Conservation (phyloP, 64 coral and sea anemone species). For the Catalaphyllia jardinei region DNA sequence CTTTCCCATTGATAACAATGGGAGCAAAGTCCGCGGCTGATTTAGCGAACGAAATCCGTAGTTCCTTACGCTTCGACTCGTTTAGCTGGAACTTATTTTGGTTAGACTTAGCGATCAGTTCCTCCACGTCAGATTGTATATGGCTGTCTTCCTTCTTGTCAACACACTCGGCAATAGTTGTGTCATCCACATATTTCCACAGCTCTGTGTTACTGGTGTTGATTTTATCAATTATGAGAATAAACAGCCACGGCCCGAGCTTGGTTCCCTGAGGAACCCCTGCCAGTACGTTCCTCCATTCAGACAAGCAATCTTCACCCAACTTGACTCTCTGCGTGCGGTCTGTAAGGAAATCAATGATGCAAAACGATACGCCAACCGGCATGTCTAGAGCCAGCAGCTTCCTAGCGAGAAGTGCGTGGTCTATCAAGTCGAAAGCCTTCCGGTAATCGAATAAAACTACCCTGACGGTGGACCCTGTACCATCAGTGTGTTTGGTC, state of each 20-base stretch:
- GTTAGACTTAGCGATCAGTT: neutral
- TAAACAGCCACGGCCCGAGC: slow-evolving; percentile 26
- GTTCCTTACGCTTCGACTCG: slow-evolving; percentile 45
- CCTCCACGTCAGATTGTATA: too few species aligned
- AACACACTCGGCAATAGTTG: too few species aligned
- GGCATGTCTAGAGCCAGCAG: too few species aligned
- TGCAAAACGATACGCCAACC: too few species aligned
- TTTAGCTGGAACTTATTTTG: slow-evolving; percentile 46
- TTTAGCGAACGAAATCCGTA: slow-evolving; percentile 45
- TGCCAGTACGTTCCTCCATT: slow-evolving; percentile 20
- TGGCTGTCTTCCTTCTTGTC: too few species aligned
- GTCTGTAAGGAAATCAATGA: too few species aligned
- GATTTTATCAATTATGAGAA: neutral
- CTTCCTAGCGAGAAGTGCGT: too few species aligned
- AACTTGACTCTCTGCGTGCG: too few species aligned
- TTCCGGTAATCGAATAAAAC: slow-evolving; percentile 20
- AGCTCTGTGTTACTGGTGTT: too few species aligned
- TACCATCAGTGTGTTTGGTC: too few species aligned
- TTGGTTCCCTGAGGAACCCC: slow-evolving; percentile 18
- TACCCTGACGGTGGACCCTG: slow-evolving; percentile 10
- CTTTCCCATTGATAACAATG: slow-evolving; percentile 1
- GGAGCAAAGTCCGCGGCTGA: slow-evolving; percentile 25
- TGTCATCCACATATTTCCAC: too few species aligned
- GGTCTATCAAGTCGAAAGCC: neutral
- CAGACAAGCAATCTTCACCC: too few species aligned